These are phyloP conservation scores for Colletes gigas DNA, from an alignment of 1,140 invertebrate genomes.

Conservation along the genomic window DNA sequence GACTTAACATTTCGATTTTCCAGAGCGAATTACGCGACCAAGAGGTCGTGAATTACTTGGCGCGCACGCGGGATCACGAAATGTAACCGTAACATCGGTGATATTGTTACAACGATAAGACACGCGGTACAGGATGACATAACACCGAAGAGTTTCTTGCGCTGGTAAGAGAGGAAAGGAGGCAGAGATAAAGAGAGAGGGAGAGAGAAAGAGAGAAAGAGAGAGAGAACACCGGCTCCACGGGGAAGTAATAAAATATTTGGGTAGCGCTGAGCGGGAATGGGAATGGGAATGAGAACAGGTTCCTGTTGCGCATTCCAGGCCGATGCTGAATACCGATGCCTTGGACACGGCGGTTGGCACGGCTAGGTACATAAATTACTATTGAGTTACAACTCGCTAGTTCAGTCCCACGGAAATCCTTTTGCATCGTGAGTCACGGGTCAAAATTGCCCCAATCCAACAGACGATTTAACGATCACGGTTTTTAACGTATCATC, in stretches of 20 bases:
- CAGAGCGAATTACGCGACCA: neutral
- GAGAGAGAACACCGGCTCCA: constrained; percentile 57
- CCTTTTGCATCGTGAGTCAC: constrained; percentile 53
- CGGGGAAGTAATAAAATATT: constrained; percentile 72
- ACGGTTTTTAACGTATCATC: neutral
- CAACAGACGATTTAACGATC: neutral
- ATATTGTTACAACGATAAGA: constrained; percentile 38
- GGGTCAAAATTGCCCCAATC: constrained; percentile 22
- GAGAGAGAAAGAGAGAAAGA: constrained; percentile 1
- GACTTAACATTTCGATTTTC: neutral
- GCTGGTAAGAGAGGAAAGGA: constrained; percentile 15
- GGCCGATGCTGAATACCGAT: constrained; percentile 71
- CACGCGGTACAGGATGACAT: constrained; percentile 44
- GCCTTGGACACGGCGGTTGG: constrained; percentile 68
- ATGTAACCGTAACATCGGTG: neutral
- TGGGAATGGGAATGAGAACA: constrained; percentile 72
- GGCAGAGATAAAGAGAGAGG: constrained; percentile 5
- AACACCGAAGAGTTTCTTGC: constrained; percentile 50
- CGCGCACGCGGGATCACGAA: neutral
- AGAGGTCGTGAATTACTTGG: neutral
- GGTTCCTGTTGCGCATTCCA: constrained; percentile 75
- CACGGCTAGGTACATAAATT: constrained; percentile 71
- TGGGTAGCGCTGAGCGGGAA: constrained; percentile 64
- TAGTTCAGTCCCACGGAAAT: constrained; percentile 65
- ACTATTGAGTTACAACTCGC: constrained; percentile 65